Evolutionary conservation across 2,888 invertebrate genomes (phyloP), one percentile per base, ranked within the genome.

Genomic region (Barypeithes pellucidus): DNA sequence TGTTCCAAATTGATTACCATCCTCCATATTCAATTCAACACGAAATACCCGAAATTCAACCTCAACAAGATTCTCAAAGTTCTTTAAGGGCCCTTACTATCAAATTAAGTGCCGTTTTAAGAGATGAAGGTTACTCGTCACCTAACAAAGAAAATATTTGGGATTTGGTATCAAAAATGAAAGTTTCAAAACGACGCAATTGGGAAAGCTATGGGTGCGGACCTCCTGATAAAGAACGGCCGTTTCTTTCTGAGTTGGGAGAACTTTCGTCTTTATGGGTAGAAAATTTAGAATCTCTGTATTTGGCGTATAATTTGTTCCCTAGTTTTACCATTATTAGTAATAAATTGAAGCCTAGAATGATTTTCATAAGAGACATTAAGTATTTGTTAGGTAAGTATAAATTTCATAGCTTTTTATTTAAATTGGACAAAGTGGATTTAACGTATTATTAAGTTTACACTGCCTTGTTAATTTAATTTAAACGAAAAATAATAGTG

Each of bases 171-270:
- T 79, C 80, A 0, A 79, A 78, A 68, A 73, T 79, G 29, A 75
- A 78, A 47, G 80, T 78, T 36, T 80, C 77, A 59, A 70, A 79
- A 29, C 78, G 81, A 47, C 81, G 80, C 70, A 85, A 80, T 29
- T 86, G 86, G 86, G 86, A 86, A 77, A 79, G 78, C 47, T 82
- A 80, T 77, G 84, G 84, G n/a, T 80, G 80, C 75, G 73, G 81
- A 11, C 81, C 80, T 67, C 81, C 84, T 3, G 80, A 81, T 36
- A 85, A 83, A 68, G 85, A 86, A 77, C 75, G 75, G n/a, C 83
- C 83, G 16, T 86, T 86, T 80, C 73, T 85, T 14, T 81, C 82
- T 0, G 86, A 86, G 80, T 78, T 84, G 3, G 81, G 83, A 7
- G 79, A 81, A 11, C 67, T 80, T n/a, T 79, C 82, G 3, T 81